A percentile compares a stretch with the other conserved stretches of the same genome.
phyloP scores from a whole-genome alignment of 2,113 vertebrate genomes.

The Tursiops truncatus region DNA sequence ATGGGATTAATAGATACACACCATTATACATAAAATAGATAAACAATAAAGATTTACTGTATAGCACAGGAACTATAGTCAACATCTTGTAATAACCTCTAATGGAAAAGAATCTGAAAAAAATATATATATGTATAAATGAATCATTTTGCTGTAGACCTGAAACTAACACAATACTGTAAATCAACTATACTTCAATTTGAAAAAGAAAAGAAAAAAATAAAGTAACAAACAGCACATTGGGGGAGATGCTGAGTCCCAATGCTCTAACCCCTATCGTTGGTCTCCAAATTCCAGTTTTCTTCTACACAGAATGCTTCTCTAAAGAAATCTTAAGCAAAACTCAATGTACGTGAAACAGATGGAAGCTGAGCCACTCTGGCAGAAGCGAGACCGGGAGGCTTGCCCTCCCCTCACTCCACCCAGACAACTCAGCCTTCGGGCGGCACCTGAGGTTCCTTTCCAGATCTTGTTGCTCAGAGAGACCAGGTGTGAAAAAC shows the following conservation, averaged over 20 bases:
- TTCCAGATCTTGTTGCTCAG: neutral
- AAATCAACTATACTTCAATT: neutral
- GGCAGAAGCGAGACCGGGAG: neutral
- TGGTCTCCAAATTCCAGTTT: neutral
- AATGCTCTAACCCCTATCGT: neutral
- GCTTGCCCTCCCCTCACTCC: neutral
- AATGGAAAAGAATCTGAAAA: neutral
- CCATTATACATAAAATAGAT: neutral
- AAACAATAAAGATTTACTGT: neutral
- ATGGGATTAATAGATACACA: neutral
- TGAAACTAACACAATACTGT: neutral
- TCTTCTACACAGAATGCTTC: neutral
- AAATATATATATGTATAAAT: neutral
- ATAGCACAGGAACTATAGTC: neutral
- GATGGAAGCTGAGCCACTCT: neutral
- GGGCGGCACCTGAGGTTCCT: neutral
- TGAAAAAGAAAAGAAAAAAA: neutral
- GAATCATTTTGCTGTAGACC: neutral
- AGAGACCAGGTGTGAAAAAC: neutral
- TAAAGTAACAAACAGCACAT: neutral
- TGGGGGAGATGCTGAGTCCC: neutral
- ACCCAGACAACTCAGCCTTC: neutral
- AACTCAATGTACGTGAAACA: neutral
- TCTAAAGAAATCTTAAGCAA: neutral
- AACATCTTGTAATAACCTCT: neutral